These are phyloP conservation scores for Drosophila subsilvestris DNA, from an alignment of 2,888 invertebrate genomes.

Conservation along the genomic window DNA sequence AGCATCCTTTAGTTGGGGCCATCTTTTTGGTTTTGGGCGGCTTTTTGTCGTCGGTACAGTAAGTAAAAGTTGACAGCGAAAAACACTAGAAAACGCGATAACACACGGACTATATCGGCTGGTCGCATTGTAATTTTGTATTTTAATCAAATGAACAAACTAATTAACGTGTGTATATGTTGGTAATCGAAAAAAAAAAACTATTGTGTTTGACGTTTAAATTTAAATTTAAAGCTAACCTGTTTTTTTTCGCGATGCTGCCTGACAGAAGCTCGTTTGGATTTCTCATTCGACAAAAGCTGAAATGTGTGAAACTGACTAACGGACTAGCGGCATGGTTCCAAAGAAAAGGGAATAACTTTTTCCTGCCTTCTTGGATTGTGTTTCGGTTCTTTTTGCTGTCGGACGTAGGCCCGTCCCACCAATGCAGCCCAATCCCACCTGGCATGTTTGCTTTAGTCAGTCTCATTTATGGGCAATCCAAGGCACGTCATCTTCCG, in stretches of 20 bases:
- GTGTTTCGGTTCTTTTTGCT: no score
- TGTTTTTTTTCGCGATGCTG: no score
- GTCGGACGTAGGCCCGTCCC: no score
- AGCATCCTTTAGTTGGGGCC: not conserved
- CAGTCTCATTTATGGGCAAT: slow-evolving; percentile 40
- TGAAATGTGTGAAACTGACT: no score
- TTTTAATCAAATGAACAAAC: not conserved
- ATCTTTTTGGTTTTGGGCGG: not conserved
- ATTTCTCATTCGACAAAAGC: no score
- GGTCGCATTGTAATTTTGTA: slow-evolving; percentile 12
- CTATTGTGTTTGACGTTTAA: not conserved
- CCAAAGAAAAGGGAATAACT: no score
- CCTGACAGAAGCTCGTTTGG: no score
- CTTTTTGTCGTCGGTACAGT: slow-evolving; percentile 29
- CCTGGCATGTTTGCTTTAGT: slow-evolving; percentile 32
- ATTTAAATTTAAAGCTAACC: not conserved
- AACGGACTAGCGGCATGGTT: no score
- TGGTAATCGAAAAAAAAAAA: not conserved
- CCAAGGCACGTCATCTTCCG: slow-evolving; percentile 48
- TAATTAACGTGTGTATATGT: not conserved
- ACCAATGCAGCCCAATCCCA: not conserved
- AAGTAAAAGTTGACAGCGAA: slow-evolving; percentile 34
- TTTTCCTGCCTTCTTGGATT: no score
- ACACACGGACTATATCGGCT: slow-evolving; percentile 8
- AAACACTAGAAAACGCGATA: slow-evolving; percentile 16